Percentiles rank a stretch among this genome's conserved stretches.
Conservation (phyloP, 2,113 vertebrate species). For the Mystacornis crossleyi region DNA sequence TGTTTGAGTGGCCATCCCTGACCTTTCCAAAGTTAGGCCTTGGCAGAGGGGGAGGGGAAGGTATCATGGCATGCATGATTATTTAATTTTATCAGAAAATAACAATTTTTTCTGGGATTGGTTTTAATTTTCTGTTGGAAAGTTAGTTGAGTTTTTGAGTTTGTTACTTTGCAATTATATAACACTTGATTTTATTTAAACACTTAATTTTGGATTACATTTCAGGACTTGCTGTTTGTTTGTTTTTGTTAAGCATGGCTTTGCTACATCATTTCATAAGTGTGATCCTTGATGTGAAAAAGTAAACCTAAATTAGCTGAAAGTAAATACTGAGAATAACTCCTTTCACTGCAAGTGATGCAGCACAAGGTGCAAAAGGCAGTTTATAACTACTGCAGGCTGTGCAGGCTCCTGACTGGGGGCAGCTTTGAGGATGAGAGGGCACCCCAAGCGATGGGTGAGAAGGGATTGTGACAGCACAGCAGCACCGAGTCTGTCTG, state of each 20-base stretch:
- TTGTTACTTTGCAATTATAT: neutral
- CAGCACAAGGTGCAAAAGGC: neutral
- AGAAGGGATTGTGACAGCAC: neutral
- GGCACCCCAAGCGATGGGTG: neutral
- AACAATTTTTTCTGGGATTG: neutral
- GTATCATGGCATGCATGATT: neutral
- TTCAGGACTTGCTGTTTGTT: neutral
- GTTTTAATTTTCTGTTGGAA: constrained; percentile 8
- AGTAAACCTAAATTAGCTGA: neutral
- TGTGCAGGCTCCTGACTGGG: neutral
- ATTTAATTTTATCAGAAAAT: neutral
- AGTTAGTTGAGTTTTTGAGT: neutral
- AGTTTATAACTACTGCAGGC: neutral
- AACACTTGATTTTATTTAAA: neutral
- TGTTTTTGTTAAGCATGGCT: constrained; percentile 7
- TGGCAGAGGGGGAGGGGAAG: neutral
- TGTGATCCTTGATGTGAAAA: neutral
- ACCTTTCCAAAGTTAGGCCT: neutral
- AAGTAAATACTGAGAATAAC: neutral
- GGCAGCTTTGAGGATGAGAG: neutral
- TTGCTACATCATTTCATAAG: neutral
- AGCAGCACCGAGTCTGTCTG: neutral
- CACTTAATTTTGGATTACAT: neutral
- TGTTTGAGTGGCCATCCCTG: neutral
- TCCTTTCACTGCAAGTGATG: neutral